Evolutionary conservation across 2,113 vertebrate species (phyloP), one percentile per base, ranked within the genome.

Genomic region (Dasyornis broadbenti): DNA sequence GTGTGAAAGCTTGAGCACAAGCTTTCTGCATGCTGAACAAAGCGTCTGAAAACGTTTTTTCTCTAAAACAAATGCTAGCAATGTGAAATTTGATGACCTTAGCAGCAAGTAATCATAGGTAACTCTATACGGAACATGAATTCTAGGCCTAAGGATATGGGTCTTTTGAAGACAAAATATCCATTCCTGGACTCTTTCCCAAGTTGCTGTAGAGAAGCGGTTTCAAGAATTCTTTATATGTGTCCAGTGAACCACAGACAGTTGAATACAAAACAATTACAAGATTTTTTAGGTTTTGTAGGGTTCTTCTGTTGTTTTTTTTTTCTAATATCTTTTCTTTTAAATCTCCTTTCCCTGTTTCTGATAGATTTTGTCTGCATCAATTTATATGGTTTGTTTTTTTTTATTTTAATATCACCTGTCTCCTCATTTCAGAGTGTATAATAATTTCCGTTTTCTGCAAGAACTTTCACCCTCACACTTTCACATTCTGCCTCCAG

Each of bases 81-180:
- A 56, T 22, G 40, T 56, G 61, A 89, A 91, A 95, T 75, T 21
- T 68, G 35, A 94, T 94, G 17, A 93, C 31, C 53, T 44, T 50
- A 42, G 35, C 63, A 80, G 66, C 30, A 86, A 70, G 35, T 24
- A 82, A 42, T 59, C 5, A 4, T 40, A 86, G 64, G 83, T 66
- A 79, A 66, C 20, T 61, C 15, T 30, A 27, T 22, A 81, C 13
- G n/a, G 76, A 83, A 82, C 49, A 81, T 30, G 28, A 96, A 91
- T 54, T 49, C 24, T 26, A 91, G 26, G 53, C 69, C 24, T 52
- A 71, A 11, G 40, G 37, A 61, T 53, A 65, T 28, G 21, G 11
- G 21, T 76, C 54, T 86, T 82, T 33, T 42, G 52, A 92, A 94
- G 47, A 68, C 14, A 89, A 79, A 87, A 71, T 42, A 84, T 35